These are phyloP conservation scores for Ecliptopera silaceata DNA, from an alignment of 2,888 invertebrate species.

Conservation along the genomic window DNA sequence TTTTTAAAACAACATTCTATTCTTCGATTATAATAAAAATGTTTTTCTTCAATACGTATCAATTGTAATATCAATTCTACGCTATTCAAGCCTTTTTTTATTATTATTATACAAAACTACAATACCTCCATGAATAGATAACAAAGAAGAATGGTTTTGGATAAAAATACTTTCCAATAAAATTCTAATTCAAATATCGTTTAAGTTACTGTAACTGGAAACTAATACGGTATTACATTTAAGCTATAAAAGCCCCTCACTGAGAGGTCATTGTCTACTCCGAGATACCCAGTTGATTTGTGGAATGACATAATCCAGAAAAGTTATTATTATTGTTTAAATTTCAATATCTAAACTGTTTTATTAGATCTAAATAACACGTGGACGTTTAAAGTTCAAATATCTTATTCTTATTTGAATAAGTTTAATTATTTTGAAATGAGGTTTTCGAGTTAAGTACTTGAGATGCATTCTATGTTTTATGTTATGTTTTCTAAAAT, in stretches of 20 bases:
- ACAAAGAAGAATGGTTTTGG: background rate
- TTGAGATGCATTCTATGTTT: too few relatives aligned
- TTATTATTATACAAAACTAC: background rate
- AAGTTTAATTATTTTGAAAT: background rate
- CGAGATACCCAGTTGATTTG: slow-evolving; percentile 33
- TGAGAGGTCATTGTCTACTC: slow-evolving; percentile 35
- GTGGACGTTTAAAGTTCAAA: slow-evolving; percentile 26
- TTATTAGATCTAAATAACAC: slow-evolving; percentile 32
- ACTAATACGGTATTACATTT: slow-evolving; percentile 30
- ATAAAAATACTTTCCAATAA: slow-evolving; percentile 19
- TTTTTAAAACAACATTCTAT: too few relatives aligned
- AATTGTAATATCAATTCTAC: too few relatives aligned
- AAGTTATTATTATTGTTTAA: slow-evolving; percentile 33
- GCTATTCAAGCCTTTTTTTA: background rate
- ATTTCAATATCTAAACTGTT: slow-evolving; percentile 34
- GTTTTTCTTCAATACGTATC: too few relatives aligned
- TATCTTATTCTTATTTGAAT: slow-evolving; percentile 24
- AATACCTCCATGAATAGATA: background rate
- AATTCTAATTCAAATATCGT: slow-evolving; percentile 25
- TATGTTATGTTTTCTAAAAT: too few relatives aligned
- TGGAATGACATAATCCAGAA: slow-evolving; percentile 38
- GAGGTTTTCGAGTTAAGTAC: background rate
- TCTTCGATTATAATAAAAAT: too few relatives aligned
- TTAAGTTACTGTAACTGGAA: slow-evolving; percentile 30
- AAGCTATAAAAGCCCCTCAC: slow-evolving; percentile 16